A percentile compares a stretch with the other conserved stretches of the same genome.
Conservation (phyloP, 2,888 invertebrate species). For the Petrolisthes cinctipes region DNA sequence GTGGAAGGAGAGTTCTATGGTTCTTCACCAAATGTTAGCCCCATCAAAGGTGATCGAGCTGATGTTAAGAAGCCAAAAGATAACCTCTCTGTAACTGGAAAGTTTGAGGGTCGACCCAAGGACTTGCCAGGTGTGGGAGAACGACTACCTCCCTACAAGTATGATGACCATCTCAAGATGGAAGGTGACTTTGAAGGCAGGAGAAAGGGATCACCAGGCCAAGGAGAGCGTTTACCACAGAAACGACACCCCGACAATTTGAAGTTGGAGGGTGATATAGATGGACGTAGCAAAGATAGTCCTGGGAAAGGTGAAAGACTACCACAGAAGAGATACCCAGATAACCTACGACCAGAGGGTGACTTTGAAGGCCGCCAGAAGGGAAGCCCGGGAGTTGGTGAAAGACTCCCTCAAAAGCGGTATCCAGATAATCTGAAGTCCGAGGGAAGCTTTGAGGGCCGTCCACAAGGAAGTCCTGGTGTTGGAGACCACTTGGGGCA, state of each 20-base stretch:
- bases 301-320: constrained; percentile 69
- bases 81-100: constrained; percentile 79
- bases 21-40: constrained; percentile 56
- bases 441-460: constrained; percentile 57
- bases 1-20: constrained; percentile 67
- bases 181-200: constrained; percentile 68
- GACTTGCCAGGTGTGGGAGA: constrained; percentile 67
- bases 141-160: constrained; percentile 46
- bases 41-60: constrained; percentile 66
- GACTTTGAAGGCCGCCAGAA: constrained; percentile 69
- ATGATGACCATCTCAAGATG: constrained; percentile 64
- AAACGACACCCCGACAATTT: constrained; percentile 64
- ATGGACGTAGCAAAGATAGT: constrained; percentile 67
- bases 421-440: constrained; percentile 61
- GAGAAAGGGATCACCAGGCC: constrained; percentile 69
- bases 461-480: constrained; percentile 45
- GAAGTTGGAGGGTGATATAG: constrained; percentile 63
- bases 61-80: constrained; percentile 72
- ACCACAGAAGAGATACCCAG: constrained; percentile 53
- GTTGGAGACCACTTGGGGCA: constrained; percentile 47
- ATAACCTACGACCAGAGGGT: constrained; percentile 64
- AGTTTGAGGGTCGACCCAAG: constrained; percentile 55
- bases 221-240: constrained; percentile 50
- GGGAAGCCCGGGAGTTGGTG: constrained; percentile 51
- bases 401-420: constrained; percentile 67